Conservation (phyloP, 1,140 invertebrate species). For the Lepidurus apus region DNA sequence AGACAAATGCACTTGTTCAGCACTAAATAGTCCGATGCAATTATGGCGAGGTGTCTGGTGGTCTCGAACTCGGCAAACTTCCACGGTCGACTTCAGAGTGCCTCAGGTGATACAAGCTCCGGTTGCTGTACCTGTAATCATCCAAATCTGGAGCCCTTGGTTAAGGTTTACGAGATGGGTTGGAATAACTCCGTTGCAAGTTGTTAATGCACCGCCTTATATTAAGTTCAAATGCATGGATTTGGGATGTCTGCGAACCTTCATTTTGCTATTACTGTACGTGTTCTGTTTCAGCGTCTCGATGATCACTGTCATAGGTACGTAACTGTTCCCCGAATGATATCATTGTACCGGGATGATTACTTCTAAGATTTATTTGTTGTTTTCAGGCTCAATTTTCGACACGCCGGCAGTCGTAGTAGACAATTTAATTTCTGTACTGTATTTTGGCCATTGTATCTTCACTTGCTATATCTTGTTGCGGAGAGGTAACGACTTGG, state of each 20-base stretch:
- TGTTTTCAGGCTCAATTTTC: not conserved
- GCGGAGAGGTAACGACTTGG: not conserved
- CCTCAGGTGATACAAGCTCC: not conserved
- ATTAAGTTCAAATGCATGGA: not conserved
- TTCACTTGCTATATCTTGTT: not conserved
- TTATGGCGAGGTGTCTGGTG: not conserved
- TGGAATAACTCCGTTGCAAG: constrained; percentile 11
- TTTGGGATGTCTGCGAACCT: not conserved
- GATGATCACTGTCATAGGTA: not conserved
- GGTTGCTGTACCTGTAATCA: not conserved
- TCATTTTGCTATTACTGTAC: not conserved
- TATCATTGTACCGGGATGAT: too few relatives aligned
- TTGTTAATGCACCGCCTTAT: not conserved
- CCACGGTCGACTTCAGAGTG: not conserved
- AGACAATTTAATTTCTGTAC: not conserved
- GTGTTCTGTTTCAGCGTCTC: not conserved
- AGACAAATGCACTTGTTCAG: not conserved
- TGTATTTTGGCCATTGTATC: not conserved
- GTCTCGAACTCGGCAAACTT: constrained; percentile 2
- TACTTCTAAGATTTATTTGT: too few relatives aligned
- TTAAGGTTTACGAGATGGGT: not conserved
- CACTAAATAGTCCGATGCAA: not conserved
- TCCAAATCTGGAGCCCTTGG: not conserved
- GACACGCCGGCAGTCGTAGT: not conserved
- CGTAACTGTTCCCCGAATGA: not conserved